phyloP scores from a whole-genome alignment of 1,140 invertebrate species.

The Cydia splendana region DNA sequence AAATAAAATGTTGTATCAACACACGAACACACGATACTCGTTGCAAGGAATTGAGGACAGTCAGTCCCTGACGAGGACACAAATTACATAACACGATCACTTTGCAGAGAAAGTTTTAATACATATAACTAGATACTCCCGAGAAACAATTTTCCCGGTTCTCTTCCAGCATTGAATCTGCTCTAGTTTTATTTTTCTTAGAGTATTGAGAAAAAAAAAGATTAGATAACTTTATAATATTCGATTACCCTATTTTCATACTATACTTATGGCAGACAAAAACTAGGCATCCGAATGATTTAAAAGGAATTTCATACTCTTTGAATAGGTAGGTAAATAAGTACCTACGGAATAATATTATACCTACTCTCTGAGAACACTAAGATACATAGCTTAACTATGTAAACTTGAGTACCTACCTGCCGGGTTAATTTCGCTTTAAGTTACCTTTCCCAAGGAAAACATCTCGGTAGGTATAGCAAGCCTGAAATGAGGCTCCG shows the following conservation, averaged over 20 bases:
- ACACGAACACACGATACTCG: neutral
- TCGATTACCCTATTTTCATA: too few species aligned
- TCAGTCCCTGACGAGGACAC: conserved; percentile 6
- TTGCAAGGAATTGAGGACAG: neutral
- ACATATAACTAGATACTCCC: neutral
- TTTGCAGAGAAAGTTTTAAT: conserved; percentile 10
- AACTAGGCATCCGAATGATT: too few species aligned
- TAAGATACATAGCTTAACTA: neutral
- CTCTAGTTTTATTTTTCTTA: too few species aligned
- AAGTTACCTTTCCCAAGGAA: neutral
- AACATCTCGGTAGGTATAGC: conserved; percentile 5
- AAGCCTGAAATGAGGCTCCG: conserved; percentile 19
- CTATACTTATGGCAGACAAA: too few species aligned
- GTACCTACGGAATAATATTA: too few species aligned
- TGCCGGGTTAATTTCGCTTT: neutral
- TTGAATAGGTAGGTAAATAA: too few species aligned
- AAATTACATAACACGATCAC: conserved; percentile 21
- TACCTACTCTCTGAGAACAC: neutral
- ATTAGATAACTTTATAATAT: too few species aligned
- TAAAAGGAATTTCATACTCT: too few species aligned
- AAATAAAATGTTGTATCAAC: neutral
- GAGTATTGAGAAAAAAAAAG: too few species aligned
- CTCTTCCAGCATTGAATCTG: too few species aligned
- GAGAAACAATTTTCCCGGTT: neutral
- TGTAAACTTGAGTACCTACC: neutral